phyloP scores from a whole-genome alignment of 2,113 vertebrate species.

The Hyla sarda region DNA sequence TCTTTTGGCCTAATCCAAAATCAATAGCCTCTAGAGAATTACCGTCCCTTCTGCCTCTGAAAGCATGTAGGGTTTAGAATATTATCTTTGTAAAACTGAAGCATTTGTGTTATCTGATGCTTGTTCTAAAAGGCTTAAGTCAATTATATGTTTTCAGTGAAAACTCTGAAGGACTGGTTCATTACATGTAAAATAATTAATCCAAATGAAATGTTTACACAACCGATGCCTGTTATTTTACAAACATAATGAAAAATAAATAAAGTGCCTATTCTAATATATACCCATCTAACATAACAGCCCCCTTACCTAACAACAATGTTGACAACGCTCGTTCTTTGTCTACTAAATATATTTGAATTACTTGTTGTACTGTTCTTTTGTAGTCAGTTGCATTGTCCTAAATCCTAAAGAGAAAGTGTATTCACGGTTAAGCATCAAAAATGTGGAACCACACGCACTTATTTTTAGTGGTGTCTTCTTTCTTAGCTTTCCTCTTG shows the following conservation, averaged over 20 bases:
- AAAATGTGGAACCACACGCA: neutral
- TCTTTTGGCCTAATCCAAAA: constrained; percentile 72
- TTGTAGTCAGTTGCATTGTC: neutral
- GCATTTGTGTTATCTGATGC: constrained; percentile 61
- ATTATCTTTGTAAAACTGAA: constrained; percentile 64
- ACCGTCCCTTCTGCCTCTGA: constrained; percentile 60
- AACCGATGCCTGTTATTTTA: neutral
- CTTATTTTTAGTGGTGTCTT: no score
- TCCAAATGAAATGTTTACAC: constrained; percentile 1
- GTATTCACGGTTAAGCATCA: no score
- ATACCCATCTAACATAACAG: neutral
- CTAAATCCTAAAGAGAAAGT: no score
- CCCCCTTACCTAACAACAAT: neutral
- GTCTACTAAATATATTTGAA: neutral
- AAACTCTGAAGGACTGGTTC: constrained; percentile 12
- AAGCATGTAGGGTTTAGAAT: constrained; percentile 62
- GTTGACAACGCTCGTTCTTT: neutral
- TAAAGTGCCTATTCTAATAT: neutral
- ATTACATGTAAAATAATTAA: constrained; percentile 18
- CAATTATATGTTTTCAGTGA: constrained; percentile 47
- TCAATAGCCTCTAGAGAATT: constrained; percentile 64
- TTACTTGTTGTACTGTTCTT: neutral
- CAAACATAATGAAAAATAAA: constrained; percentile 1
- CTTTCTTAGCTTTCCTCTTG: no score
- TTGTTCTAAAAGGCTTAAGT: constrained; percentile 50